phyloP scores from a whole-genome alignment of 1,140 invertebrate genomes.

The Hylaeus volcanicus region DNA sequence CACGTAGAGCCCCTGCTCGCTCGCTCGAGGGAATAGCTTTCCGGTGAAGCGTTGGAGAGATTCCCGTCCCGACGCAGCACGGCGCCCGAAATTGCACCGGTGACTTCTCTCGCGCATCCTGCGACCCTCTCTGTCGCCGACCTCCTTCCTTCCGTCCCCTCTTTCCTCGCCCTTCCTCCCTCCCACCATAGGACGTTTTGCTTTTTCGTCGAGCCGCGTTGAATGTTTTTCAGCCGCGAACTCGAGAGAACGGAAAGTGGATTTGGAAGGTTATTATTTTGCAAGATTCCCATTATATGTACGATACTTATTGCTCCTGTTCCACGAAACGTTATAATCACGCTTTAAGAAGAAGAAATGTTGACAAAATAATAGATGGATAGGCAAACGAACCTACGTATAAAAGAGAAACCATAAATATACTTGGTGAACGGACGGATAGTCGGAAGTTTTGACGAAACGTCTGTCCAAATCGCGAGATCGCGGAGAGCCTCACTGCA shows the following conservation, averaged over 20 bases:
- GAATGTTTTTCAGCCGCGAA: neutral
- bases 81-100: conserved; percentile 52
- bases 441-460: neutral
- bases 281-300: too few relatives aligned
- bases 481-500: too few relatives aligned
- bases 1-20: neutral
- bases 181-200: neutral
- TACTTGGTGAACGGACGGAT: neutral
- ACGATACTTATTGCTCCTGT: too few relatives aligned
- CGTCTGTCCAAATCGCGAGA: neutral
- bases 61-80: conserved; percentile 24
- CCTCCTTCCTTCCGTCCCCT: neutral
- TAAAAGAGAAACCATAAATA: too few relatives aligned
- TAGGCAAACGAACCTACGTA: too few relatives aligned
- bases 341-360: too few relatives aligned
- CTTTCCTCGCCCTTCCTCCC: too few relatives aligned
- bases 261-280: neutral
- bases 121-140: neutral
- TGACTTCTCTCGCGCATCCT: conserved; percentile 23
- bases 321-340: too few relatives aligned
- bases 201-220: neutral
- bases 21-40: conserved; percentile 48
- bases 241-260: neutral
- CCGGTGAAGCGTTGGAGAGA: conserved; percentile 51
- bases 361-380: too few relatives aligned